These are phyloP conservation scores for Gastrophysa polygoni DNA, from an alignment of 2,888 invertebrate species.

Conservation along the genomic window DNA sequence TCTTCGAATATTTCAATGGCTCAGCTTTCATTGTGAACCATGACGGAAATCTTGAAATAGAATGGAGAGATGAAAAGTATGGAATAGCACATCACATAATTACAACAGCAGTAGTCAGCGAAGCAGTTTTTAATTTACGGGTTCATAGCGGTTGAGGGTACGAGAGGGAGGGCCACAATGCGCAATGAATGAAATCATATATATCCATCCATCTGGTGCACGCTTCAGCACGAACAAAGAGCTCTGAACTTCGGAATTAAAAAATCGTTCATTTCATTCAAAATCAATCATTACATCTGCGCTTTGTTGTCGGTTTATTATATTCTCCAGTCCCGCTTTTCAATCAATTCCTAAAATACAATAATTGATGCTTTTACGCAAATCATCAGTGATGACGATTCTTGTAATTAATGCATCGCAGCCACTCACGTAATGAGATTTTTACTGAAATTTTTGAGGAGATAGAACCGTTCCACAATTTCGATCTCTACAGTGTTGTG, in stretches of 20 bases:
- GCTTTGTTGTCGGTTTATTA: constrained; percentile 44
- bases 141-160: constrained; percentile 32
- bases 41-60: too few species aligned
- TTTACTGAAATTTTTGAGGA: too few species aligned
- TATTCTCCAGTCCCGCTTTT: constrained; percentile 35
- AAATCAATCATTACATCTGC: constrained; percentile 56
- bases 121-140: constrained; percentile 53
- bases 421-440: too few species aligned
- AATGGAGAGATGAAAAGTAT: too few species aligned
- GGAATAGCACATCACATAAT: constrained; percentile 28
- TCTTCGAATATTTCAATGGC: too few species aligned
- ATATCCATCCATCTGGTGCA: constrained; percentile 55
- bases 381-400: constrained; percentile 22
- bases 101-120: constrained; percentile 19
- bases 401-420: neutral
- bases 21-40: too few species aligned
- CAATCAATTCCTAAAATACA: constrained; percentile 44
- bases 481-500: too few species aligned
- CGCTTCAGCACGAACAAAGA: constrained; percentile 52
- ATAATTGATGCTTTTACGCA: constrained; percentile 45
- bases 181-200: constrained; percentile 58
- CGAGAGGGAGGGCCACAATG: constrained; percentile 48
- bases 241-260: constrained; percentile 54
- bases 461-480: too few species aligned
- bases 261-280: constrained; percentile 58